These are phyloP conservation scores for Eurosta solidaginis DNA, from an alignment of 1,140 invertebrate species.

Conservation along the genomic window DNA sequence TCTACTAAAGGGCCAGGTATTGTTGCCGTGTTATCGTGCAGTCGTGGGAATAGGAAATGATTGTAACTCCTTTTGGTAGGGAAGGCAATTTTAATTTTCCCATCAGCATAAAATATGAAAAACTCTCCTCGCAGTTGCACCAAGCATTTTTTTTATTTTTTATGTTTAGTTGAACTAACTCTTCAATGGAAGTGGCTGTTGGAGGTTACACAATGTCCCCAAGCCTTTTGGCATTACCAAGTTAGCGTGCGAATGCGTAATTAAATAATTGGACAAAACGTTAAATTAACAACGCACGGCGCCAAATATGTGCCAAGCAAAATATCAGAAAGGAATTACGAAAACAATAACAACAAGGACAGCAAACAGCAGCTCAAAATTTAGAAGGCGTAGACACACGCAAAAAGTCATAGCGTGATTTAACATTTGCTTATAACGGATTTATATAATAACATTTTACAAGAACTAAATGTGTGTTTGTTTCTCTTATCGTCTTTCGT, in stretches of 20 bases:
- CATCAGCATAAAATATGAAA: too few species aligned
- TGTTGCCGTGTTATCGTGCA: too few species aligned
- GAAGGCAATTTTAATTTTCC: too few species aligned
- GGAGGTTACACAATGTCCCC: background rate
- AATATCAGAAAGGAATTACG: background rate
- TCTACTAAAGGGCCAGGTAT: too few species aligned
- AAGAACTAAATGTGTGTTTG: background rate
- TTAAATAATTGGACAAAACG: constrained; percentile 35
- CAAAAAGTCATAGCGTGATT: constrained; percentile 33
- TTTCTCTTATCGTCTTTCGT: background rate
- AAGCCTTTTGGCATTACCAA: background rate
- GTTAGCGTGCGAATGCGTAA: constrained; percentile 36
- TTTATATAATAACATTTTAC: background rate
- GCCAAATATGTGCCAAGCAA: constrained; percentile 5
- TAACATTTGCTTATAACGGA: background rate
- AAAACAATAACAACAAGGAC: constrained; percentile 5
- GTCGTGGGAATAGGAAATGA: too few species aligned
- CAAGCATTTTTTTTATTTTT: too few species aligned
- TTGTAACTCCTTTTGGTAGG: too few species aligned
- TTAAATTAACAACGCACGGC: constrained; percentile 35
- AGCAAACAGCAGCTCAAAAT: background rate
- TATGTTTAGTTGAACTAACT: background rate
- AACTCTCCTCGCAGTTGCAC: too few species aligned
- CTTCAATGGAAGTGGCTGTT: background rate
- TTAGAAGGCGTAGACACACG: background rate